Conservation (phyloP, 2,797 vertebrate genomes). For the Hirundo rustica region DNA sequence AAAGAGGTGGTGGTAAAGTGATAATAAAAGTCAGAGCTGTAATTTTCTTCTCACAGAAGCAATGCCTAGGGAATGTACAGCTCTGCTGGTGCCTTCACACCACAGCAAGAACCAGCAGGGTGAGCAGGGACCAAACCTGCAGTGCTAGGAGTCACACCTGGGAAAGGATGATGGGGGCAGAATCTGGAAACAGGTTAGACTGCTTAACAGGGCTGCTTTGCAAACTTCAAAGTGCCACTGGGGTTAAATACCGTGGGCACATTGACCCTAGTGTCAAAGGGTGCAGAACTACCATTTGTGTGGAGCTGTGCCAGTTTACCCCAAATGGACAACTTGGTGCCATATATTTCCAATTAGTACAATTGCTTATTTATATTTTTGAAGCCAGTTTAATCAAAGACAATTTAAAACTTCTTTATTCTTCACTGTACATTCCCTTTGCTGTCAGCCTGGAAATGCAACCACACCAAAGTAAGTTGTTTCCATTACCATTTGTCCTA, state of each 20-base stretch:
- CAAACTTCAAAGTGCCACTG: neutral
- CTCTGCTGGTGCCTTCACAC: neutral
- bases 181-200: neutral
- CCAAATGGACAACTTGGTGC: neutral
- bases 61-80: neutral
- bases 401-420: neutral
- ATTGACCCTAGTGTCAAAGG: neutral
- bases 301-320: neutral
- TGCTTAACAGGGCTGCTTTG: neutral
- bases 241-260: neutral
- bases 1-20: conserved; percentile 55
- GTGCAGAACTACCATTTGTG: neutral
- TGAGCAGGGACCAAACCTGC: no score
- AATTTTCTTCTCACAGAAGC: conserved; percentile 47
- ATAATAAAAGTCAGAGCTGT: conserved; percentile 57
- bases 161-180: neutral
- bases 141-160: fast-evolving
- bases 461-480: neutral
- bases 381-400: neutral
- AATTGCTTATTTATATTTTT: neutral
- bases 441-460: neutral
- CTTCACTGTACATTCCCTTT: neutral
- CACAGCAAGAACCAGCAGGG: fast-evolving
- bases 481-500: neutral
- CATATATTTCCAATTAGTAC: neutral